These are phyloP conservation scores for Branchipolynoe longqiensis DNA, from an alignment of 2,888 invertebrate genomes.

Conservation along the genomic window DNA sequence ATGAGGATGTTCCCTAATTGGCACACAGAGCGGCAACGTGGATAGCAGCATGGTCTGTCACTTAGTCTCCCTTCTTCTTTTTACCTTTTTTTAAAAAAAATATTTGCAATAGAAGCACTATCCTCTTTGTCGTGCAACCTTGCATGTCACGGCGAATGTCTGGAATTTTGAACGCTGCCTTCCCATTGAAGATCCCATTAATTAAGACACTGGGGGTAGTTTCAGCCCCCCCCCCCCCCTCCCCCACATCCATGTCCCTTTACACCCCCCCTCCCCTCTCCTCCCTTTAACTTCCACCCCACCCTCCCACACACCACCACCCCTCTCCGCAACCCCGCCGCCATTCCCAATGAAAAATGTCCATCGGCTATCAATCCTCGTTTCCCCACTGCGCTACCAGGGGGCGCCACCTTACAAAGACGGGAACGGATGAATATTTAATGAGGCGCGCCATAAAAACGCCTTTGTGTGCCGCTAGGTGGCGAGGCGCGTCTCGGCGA, in stretches of 20 bases:
- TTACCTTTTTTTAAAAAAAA: too few relatives aligned
- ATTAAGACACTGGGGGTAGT: not conserved
- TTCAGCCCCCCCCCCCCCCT: too few relatives aligned
- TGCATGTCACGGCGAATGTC: not conserved
- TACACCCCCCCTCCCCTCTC: too few relatives aligned
- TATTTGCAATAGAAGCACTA: not conserved
- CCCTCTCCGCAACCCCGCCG: too few relatives aligned
- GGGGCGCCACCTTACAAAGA: conserved; percentile 48
- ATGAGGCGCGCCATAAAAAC: conserved; percentile 35
- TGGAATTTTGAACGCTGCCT: not conserved
- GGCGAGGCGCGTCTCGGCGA: not conserved
- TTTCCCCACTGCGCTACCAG: conserved; percentile 14
- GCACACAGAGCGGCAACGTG: too few relatives aligned
- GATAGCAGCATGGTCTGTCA: not conserved
- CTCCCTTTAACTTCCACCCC: too few relatives aligned
- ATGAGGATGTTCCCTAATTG: too few relatives aligned
- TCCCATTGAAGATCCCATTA: not conserved
- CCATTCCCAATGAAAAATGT: conserved; percentile 33
- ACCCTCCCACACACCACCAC: too few relatives aligned
- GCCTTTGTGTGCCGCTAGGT: conserved; percentile 23
- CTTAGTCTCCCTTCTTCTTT: too few relatives aligned
- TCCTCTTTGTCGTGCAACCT: not conserved
- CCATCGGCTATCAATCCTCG: conserved; percentile 24
- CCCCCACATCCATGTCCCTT: too few relatives aligned
- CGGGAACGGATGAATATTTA: conserved; percentile 22